Evolutionary conservation across 2,113 vertebrate genomes (phyloP), one percentile per base, ranked within the genome.

Genomic region (Erpornis zantholeuca): DNA sequence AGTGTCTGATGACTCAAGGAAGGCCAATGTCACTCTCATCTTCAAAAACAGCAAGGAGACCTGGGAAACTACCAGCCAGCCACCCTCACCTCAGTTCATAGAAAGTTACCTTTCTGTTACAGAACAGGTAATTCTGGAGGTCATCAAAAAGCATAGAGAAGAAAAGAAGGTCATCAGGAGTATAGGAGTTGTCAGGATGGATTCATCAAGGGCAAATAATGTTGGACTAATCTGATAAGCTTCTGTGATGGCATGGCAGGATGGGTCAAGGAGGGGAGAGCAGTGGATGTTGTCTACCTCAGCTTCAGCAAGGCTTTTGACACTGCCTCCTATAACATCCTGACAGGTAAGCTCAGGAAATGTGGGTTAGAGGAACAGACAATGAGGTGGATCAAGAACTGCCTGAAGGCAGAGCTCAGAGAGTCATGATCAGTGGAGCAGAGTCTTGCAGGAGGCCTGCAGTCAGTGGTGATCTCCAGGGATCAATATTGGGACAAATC

Each of bases 251-350:
- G 21, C 21, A 44, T 11, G 36, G 27, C 36, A 72, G 31, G 25
- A 81, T 13, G 14, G 17, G 17, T 18, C 0, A 0, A 10, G 1
- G 5, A 49, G 6, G 9, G 14, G 20, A 50, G 44, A 57, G 24
- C 15, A 65, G 20, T 50, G 35, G 12, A 42, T 27, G 25, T 12
- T 63, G 19, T 5, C 20, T 25, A 17, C 9, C 29, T 56, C 1
- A 40, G 18, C 29, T 71, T 64, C 29, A 64, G 49, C 29, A 47
- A 31, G n/a, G 65, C 3, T 79, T 63, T 33, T 86, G 45, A 69
- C 2, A 2, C 2, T 27, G 29, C 31, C 18, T 68, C 33, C 17
- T 7, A 12, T 25, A 77, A 33, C 11, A 87, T 29, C 19, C n/a
- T 47, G 1, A 1, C 1, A 54, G 28, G 24, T 29, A 29, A 5